Percentiles rank a stretch among this genome's conserved stretches.
phyloP scores from a whole-genome alignment of 2,113 vertebrate genomes.

The Nothoprocta pentlandii region DNA sequence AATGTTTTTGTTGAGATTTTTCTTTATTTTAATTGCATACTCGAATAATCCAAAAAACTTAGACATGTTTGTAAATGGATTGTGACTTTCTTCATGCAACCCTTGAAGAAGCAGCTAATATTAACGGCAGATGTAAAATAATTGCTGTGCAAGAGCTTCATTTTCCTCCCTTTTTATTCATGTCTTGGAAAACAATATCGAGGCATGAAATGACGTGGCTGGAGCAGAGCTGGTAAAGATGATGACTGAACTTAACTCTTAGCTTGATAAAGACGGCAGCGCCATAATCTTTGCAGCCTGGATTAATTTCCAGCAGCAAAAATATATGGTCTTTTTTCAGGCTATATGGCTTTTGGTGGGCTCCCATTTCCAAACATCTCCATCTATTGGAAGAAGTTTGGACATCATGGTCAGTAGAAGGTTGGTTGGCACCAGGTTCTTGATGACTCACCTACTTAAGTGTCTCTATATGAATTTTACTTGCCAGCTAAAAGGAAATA shows the following conservation, averaged over 20 bases:
- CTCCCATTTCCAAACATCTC: neutral
- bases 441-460: neutral
- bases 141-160: neutral
- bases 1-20: neutral
- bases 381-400: neutral
- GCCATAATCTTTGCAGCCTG: neutral
- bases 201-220: conserved; percentile 6
- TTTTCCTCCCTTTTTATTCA: neutral
- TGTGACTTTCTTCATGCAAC: neutral
- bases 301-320: neutral
- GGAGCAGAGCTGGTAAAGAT: neutral
- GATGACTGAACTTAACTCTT: neutral
- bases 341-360: neutral
- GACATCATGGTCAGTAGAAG: neutral
- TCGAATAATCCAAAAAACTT: neutral
- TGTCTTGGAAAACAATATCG: neutral
- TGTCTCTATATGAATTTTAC: too few relatives aligned
- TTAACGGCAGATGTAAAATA: neutral
- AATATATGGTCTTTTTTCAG: neutral
- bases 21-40: neutral
- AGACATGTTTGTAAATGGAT: neutral
- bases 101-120: neutral
- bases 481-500: neutral
- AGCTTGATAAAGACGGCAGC: neutral
- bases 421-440: neutral